Base-by-base conservation (phyloP, 1,140 invertebrate genomes). In the Telenomus remus region DNA sequence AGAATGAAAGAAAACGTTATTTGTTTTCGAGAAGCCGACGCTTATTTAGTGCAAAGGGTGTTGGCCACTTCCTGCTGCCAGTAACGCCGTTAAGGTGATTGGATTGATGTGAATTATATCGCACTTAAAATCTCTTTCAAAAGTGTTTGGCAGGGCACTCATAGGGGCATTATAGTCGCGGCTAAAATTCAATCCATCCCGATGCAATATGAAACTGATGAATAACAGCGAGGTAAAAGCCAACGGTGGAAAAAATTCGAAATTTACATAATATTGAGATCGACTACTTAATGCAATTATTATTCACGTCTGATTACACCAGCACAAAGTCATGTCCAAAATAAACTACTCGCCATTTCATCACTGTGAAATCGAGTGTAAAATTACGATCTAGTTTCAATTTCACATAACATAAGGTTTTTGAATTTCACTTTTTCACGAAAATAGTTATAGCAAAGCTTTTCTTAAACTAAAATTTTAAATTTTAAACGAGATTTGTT, bases 41-140 rank as follows among this genome's bases (percentile, higher is more conserved):
- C 65, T 64, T 61, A 70, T 70, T 74, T 68, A 68, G 53, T 74
- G 75, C 70, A 79, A n/a, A n/a, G 78, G 82, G 79, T 68, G 81
- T 74, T 78, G 79, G 71, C 75, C 75, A 68, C 78, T 84, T 85
- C 79, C 83, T 80, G 80, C 70, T 76, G 76, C 60, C 66, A 74
- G 78, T 82, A 84, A 85, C 82, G 74, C 76, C 68, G 69, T 76
- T 73, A 69, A 83, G 82, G 82, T 82, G 81, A 85, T 85, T 85
- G 82, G 74, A 83, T 81, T 73, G 72, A 63, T 66, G 71, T 71
- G 69, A 78, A 78, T 78, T 78, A 78, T 74, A 73, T 78, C 69
- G 69, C 50, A 69, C 69, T 78, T 73, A 73, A 78, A 78, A 78
- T 78, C 75, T 63, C 54, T 77, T 63, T 71, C 65, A 73, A 69